Base-by-base conservation (phyloP, 2,888 invertebrate genomes). In the Cantharis nigra region DNA sequence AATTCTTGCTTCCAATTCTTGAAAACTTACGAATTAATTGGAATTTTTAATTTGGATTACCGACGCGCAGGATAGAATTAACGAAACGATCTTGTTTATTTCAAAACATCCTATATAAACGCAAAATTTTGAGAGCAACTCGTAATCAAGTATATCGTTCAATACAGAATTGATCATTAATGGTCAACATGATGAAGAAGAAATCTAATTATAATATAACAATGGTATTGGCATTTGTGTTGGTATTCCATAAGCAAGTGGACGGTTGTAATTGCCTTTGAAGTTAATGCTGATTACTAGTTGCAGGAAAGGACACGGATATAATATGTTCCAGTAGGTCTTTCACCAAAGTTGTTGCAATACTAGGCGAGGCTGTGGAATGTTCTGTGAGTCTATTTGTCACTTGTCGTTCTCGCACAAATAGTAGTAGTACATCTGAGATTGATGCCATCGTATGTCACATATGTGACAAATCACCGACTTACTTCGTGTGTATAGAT, bases 381-480 rank as follows among this genome's bases (percentile, higher is more conserved):
- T 77, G 74, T 64, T 23, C 71, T 77, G 67, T 67, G 65, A 77
- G 63, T 76, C 77, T 77, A 77, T 77, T 77, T 77, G 77, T 74
- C 74, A 77, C 71, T 67, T 67, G 77, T 74, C 71, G 23, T 23
- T 71, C 74, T 63, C 62, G 74, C 70, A 74, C 74, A 77, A 74
- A 71, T 77, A 62, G 74, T 30, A 62, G 74, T 30, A 26, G 28
- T 63, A 77, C 63, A 69, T 69, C 71, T 67, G 71, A 76, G 78
- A 78, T 78, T 76, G 78, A 78, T 78, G 78, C 69, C 74, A 71
- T 73, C 69, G 69, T 71, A 70, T 78, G 74, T 78, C 70, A 72
- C 73, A 76, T 69, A 78, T 76, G 71, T 76, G 78, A 78, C 78
- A 78, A 78, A 78, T 78, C 76, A 62, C 69, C 69, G 64, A 26